Evolutionary conservation across 2,113 vertebrate species (phyloP), one percentile per base, ranked within the genome.

Genomic region (Eulemur rufifrons): DNA sequence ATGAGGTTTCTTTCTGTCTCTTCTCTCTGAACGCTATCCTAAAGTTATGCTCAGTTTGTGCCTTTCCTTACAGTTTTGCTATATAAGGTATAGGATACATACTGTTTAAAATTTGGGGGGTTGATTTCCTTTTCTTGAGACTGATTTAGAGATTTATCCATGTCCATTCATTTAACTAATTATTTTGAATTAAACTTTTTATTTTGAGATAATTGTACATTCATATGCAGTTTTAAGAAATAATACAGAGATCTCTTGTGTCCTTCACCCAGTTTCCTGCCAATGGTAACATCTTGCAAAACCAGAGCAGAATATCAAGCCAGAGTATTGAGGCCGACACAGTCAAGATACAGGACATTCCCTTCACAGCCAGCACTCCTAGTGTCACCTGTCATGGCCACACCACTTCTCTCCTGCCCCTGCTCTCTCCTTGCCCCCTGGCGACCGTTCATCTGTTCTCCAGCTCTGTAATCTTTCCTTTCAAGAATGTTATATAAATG

Each of bases 201-300:
- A 76, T 76, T 77, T 93, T 76, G 71, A 93, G 29, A 21, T 42
- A n/a, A 66, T 34, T n/a, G 6, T 86, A 54, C 8, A 42, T 77
- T 54, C 37, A 93, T 25, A 76, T 74, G 81, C 17, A 92, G n/a
- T 54, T 76, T 76, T 85, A 76, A 92, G 25, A 92, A 63, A 92
- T 29, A 61, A 73, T 47, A 91, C 11, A 61, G 29, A 68, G 18
- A 50, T 47, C 20, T 6, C 61, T 42, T 50, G 68, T 20, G 10
- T 27, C 27, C 29, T 63, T 64, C 37, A 50, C 25, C 8, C 21
- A 13, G 13, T 66, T 86, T 68, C 73, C 37, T 39, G 32, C 37
- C 10, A 45, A 47, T n/a, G 73, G 10, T 4, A 12, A 23, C 47
- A 45, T n/a, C 73, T 56, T 64, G 56, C 5, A 34, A 54, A 86